Percentiles rank a stretch among this genome's conserved stretches.
phyloP scores from a whole-genome alignment of 2,888 invertebrate species.

The Campoletis raptor region DNA sequence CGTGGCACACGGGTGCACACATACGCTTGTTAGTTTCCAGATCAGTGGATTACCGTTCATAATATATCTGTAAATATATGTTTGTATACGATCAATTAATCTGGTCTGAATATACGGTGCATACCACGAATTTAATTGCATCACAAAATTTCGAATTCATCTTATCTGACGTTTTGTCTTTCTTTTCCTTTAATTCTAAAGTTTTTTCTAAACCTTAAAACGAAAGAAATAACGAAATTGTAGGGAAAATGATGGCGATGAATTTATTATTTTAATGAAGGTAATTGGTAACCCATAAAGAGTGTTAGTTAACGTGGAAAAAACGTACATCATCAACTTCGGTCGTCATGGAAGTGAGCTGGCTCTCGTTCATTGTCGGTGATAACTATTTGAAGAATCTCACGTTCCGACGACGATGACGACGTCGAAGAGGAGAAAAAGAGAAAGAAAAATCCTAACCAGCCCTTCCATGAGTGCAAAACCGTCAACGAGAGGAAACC shows the following conservation, averaged over 20 bases:
- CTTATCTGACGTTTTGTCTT: not conserved
- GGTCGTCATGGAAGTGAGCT: slow-evolving; percentile 5
- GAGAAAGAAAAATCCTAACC: slow-evolving; percentile 31
- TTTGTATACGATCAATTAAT: not conserved
- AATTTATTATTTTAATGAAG: not conserved
- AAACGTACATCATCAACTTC: slow-evolving; percentile 8
- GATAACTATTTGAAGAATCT: slow-evolving; percentile 74
- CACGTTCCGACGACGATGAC: slow-evolving; percentile 66
- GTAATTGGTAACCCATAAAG: not conserved
- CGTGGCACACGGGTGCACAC: slow-evolving; percentile 24
- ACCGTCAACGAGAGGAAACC: slow-evolving; percentile 30
- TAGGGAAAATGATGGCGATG: not conserved
- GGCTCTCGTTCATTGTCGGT: slow-evolving; percentile 46
- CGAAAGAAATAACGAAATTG: not conserved
- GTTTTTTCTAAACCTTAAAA: not conserved
- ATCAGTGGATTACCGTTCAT: slow-evolving; percentile 33
- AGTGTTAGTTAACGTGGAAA: not conserved
- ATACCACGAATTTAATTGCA: not conserved
- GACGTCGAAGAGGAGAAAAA: slow-evolving; percentile 53
- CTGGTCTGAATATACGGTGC: not conserved
- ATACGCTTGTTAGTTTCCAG: slow-evolving; percentile 37
- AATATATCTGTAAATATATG: not conserved
- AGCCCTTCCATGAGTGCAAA: slow-evolving; percentile 30
- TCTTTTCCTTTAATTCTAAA: not conserved
- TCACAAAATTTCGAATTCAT: not conserved